A percentile compares a stretch with the other conserved stretches of the same genome.
Conservation (phyloP, 2,888 invertebrate genomes). For the Tetragonula carbonaria region DNA sequence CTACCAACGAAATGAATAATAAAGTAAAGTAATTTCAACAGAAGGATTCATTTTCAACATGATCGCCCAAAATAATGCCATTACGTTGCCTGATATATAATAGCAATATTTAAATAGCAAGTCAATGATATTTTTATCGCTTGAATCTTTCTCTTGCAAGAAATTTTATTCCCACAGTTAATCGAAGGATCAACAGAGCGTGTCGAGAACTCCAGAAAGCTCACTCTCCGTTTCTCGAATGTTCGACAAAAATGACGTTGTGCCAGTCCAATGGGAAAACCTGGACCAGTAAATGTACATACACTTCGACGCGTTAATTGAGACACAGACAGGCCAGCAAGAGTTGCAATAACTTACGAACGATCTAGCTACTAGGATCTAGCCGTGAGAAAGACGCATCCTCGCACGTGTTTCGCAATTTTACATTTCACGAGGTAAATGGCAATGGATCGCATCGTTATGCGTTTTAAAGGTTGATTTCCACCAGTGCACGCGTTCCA, state of each 20-base stretch:
- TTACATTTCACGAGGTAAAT: conserved; percentile 53
- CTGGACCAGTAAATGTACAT: background rate
- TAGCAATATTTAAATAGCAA: background rate
- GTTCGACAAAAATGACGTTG: background rate
- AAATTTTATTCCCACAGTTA: conserved; percentile 19
- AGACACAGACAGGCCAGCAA: conserved; percentile 25
- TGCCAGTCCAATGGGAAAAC: background rate
- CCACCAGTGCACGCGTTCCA: conserved; percentile 26
- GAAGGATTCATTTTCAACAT: background rate
- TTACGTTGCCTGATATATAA: background rate
- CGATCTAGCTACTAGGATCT: background rate
- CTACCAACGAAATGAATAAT: background rate
- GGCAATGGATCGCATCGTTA: conserved; percentile 10
- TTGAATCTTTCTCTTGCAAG: background rate
- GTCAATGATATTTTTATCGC: no score
- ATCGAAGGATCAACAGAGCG: conserved; percentile 11
- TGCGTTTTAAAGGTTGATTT: conserved; percentile 10
- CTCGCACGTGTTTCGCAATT: conserved; percentile 43
- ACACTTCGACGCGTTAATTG: conserved; percentile 36
- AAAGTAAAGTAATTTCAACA: background rate
- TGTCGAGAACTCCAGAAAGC: background rate
- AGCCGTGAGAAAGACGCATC: conserved; percentile 56
- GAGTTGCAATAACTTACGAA: conserved; percentile 22
- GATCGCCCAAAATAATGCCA: background rate
- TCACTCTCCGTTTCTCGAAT: background rate